Base-by-base conservation (phyloP, 1,140 invertebrate species). In the Asobara japonica region DNA sequence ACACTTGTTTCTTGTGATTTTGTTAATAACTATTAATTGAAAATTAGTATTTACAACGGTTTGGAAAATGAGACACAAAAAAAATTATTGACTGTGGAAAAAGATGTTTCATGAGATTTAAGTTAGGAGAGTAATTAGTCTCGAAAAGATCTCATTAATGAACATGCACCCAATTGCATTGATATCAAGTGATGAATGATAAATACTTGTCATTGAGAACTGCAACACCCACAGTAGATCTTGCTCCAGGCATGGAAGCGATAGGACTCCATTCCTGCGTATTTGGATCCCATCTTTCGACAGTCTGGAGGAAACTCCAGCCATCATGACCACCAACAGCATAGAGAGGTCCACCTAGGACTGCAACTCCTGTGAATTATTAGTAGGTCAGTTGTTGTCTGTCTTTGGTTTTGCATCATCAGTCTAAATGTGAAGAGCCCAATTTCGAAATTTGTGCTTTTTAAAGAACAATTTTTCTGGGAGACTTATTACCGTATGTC, bases 241-340 rank as follows among this genome's bases (percentile, higher is more conserved):
- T 89, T 77, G 94, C 93, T 64, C 92, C 93, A 29, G 91, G 91
- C 95, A 98, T 97, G 2, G 95, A 91, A 7, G 95, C 92, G 64
- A 97, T 94, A 82, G 93, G 94, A 78, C 91, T 95, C 96, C 96
- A 98, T 71, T 93, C 91, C 67, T 93, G 89, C 1, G 94, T 92
- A 61, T 92, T 90, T 3, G 96, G 94, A 88, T 98, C 96, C 94
- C 95, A 98, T 70, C 93, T 91, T 87, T 98, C 96, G 0, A 97
- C 96, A 3, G 95, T 96, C 82, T 96, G 96, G 10, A 97, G 87
- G 84, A 97, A 98, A 78, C 95, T 96, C 96, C 96, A 98, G 31
- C 92, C 94, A 88, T 98, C 97, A 83, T 98, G 96, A 13, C 96
- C 97, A 27, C 96, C 97, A 7, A 98, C 95, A 5, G 96, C 96